Evolutionary conservation across 2,113 vertebrate genomes (phyloP).

Genomic region (Pantherophis guttatus): DNA sequence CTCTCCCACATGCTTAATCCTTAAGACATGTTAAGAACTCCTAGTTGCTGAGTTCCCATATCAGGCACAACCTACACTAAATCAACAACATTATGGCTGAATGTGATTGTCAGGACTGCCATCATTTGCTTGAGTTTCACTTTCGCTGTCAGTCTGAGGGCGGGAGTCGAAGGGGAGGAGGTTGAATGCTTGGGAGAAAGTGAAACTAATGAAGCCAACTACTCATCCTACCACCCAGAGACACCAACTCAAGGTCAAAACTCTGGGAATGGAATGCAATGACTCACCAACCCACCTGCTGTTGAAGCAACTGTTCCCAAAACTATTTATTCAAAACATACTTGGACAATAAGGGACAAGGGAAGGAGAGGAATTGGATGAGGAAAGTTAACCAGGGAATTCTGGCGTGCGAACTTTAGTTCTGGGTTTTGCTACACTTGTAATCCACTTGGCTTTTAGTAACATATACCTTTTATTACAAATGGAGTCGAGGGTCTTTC

Average conservation of each 20-base stretch:
- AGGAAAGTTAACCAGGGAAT: background rate
- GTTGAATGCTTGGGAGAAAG: background rate
- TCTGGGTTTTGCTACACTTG: background rate
- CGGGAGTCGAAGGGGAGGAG: background rate
- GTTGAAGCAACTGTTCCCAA: background rate
- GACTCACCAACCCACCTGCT: background rate
- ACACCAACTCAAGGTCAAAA: background rate
- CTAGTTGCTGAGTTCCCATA: background rate
- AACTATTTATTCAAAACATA: background rate
- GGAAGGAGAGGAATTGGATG: background rate
- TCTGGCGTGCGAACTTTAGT: background rate
- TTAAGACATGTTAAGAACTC: background rate
- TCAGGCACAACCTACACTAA: background rate
- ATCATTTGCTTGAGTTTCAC: background rate
- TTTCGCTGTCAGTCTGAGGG: background rate
- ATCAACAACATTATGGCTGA: background rate
- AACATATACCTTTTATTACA: background rate
- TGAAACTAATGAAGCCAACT: background rate
- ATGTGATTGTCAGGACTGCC: background rate
- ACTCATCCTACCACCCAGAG: background rate
- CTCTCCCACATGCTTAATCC: background rate
- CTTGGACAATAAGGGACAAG: background rate
- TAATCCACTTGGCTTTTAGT: background rate
- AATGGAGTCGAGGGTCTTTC: background rate
- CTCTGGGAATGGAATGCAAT: background rate